phyloP scores from a whole-genome alignment of 1,140 invertebrate genomes.

The Drosophila lacteicornis region DNA sequence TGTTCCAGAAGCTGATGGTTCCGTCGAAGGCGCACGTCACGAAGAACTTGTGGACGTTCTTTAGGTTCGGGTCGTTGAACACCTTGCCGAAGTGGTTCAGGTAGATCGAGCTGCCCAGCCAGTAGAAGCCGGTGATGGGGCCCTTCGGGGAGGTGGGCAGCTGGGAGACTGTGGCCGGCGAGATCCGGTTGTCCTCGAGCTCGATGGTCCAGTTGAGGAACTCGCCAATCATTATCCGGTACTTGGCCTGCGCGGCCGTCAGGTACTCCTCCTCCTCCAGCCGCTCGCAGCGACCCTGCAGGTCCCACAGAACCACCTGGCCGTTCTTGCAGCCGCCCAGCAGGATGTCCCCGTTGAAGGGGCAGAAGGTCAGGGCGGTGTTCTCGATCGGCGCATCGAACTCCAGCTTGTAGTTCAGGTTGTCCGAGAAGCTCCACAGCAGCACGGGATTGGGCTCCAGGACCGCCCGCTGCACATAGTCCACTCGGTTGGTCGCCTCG shows the following conservation, averaged over 20 bases:
- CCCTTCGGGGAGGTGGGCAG: slow-evolving; percentile 87
- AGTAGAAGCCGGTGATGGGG: slow-evolving; percentile 88
- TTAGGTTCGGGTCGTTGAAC: slow-evolving; percentile 72
- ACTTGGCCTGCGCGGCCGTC: slow-evolving; percentile 88
- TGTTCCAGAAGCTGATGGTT: slow-evolving; percentile 89
- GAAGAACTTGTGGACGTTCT: slow-evolving; percentile 87
- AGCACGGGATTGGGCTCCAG: slow-evolving; percentile 87
- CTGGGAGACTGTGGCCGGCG: slow-evolving; percentile 87
- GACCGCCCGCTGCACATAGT: slow-evolving; percentile 85
- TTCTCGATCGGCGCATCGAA: slow-evolving; percentile 89
- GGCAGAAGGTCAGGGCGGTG: slow-evolving; percentile 88
- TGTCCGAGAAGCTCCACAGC: slow-evolving; percentile 90
- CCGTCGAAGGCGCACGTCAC: slow-evolving; percentile 89
- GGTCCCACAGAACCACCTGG: slow-evolving; percentile 90
- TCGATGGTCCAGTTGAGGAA: slow-evolving; percentile 90
- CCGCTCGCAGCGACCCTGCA: slow-evolving; percentile 88
- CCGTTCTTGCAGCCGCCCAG: slow-evolving; percentile 90
- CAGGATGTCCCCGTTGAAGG: slow-evolving; percentile 88
- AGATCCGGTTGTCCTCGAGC: slow-evolving; percentile 86
- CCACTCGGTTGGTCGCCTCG: slow-evolving; percentile 39
- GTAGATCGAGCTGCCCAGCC: slow-evolving; percentile 88
- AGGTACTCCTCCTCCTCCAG: slow-evolving; percentile 87
- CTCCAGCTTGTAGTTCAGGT: slow-evolving; percentile 89
- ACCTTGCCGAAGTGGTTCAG: slow-evolving; percentile 87
- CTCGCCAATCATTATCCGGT: slow-evolving; percentile 87